Evolutionary conservation across 2,113 vertebrate genomes (phyloP).

Genomic region (Caranx ignobilis): DNA sequence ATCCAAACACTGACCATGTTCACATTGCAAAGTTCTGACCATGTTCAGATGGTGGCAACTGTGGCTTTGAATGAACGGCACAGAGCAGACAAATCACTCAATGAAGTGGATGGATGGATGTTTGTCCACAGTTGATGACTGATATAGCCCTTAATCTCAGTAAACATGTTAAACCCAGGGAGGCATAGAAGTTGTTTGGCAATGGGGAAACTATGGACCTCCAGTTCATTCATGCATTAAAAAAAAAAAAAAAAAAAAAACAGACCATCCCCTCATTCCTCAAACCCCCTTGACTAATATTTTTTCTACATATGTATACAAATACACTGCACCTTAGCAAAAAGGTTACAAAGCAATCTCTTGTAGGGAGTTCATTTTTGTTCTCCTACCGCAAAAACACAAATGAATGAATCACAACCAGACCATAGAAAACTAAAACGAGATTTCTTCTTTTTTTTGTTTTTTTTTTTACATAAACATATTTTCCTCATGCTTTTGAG

Average conservation of each 20-base stretch:
- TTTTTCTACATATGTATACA: constrained; percentile 49
- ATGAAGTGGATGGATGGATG: constrained; percentile 30
- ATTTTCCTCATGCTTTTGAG: constrained; percentile 53
- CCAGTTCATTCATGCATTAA: constrained; percentile 46
- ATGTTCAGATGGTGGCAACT: constrained; percentile 37
- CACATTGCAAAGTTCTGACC: constrained; percentile 3
- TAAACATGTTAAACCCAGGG: constrained; percentile 69
- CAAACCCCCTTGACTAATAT: background rate
- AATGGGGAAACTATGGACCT: constrained; percentile 47
- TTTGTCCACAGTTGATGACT: constrained; percentile 47
- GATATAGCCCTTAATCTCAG: constrained; percentile 79
- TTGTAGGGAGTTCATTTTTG: constrained; percentile 7
- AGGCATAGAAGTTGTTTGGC: constrained; percentile 59
- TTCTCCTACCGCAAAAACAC: constrained; percentile 22
- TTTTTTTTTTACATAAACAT: background rate
- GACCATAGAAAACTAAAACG: constrained; percentile 3
- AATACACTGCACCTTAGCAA: constrained; percentile 51
- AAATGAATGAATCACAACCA: constrained; percentile 13
- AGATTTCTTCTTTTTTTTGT: background rate
- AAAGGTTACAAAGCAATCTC: constrained; percentile 33
- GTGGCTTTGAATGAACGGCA: constrained; percentile 44
- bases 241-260: background rate
- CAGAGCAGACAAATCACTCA: constrained; percentile 18
- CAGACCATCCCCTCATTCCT: background rate
- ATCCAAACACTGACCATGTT: constrained; percentile 13